These are phyloP conservation scores for Xyliphius kryptos DNA, from an alignment of 2,113 vertebrate species.

Conservation along the genomic window DNA sequence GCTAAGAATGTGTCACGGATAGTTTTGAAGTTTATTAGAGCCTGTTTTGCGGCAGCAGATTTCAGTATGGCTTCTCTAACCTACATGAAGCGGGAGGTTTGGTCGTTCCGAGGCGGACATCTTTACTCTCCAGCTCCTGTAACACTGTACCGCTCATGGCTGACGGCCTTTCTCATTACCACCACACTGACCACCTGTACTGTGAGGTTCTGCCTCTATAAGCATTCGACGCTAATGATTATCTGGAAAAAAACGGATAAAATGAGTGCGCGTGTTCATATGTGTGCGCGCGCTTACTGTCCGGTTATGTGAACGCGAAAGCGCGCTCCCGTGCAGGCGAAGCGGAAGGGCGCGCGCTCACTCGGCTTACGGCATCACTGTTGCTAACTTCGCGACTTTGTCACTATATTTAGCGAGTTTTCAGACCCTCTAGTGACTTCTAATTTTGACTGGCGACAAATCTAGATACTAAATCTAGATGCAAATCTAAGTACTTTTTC, in stretches of 20 bases:
- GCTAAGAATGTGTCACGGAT: too few species aligned
- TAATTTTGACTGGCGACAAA: too few species aligned
- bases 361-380: constrained; percentile 46
- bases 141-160: constrained; percentile 27
- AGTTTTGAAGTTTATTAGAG: too few species aligned
- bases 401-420: too few species aligned
- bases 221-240: neutral
- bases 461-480: too few species aligned
- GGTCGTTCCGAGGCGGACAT: constrained; percentile 51
- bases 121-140: constrained; percentile 43
- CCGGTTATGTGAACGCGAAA: constrained; percentile 13
- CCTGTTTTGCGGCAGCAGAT: neutral
- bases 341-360: constrained; percentile 15
- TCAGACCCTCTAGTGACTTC: too few species aligned
- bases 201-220: constrained; percentile 1
- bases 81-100: constrained; percentile 29
- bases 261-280: neutral
- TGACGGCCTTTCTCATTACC: constrained; percentile 23
- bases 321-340: constrained; percentile 8
- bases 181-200: neutral
- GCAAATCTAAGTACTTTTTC: too few species aligned
- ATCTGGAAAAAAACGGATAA: too few species aligned
- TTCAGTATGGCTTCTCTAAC: constrained; percentile 30
- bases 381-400: too few species aligned
- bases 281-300: constrained; percentile 1